Conservation (phyloP, 2,797 vertebrate species). For the Parambassis ranga region DNA sequence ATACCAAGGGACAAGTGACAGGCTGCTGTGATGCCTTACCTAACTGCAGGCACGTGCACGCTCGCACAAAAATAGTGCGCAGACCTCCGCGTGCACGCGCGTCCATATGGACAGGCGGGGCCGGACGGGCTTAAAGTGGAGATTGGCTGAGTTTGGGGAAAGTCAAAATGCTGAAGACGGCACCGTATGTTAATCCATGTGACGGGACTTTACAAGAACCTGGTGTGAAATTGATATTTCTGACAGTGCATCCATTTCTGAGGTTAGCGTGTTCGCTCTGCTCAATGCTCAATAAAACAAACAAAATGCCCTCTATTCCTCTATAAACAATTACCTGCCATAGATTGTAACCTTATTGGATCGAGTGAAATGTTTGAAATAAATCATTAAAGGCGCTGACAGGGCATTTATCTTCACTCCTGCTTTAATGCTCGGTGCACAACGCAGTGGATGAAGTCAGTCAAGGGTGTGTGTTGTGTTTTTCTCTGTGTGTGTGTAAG, state of each 20-base stretch:
- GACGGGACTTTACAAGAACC: constrained; percentile 23
- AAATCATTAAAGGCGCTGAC: constrained; percentile 82
- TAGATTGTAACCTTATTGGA: constrained; percentile 77
- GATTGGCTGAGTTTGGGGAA: background rate
- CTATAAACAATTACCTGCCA: constrained; percentile 79
- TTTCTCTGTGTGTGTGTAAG: constrained; percentile 9
- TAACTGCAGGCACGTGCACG: constrained; percentile 51
- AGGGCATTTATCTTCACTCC: constrained; percentile 82
- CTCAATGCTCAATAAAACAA: constrained; percentile 76
- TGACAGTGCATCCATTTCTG: constrained; percentile 63
- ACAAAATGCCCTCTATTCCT: constrained; percentile 70
- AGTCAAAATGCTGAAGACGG: background rate
- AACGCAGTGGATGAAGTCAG: constrained; percentile 74
- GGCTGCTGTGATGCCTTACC: constrained; percentile 75
- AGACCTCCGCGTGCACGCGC: constrained; percentile 13
- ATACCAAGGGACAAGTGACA: constrained; percentile 78
- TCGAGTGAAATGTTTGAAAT: constrained; percentile 80
- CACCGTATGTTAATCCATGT: constrained; percentile 9
- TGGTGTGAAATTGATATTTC: constrained; percentile 54
- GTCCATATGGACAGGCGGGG: constrained; percentile 29
- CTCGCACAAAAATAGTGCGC: background rate
- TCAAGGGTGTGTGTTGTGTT: constrained; percentile 55
- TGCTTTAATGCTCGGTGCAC: constrained; percentile 76
- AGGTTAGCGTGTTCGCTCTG: constrained; percentile 58
- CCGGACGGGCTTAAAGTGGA: constrained; percentile 3